Evolutionary conservation across 2,888 invertebrate genomes (phyloP).

Genomic region (Itoplectis maculator): DNA sequence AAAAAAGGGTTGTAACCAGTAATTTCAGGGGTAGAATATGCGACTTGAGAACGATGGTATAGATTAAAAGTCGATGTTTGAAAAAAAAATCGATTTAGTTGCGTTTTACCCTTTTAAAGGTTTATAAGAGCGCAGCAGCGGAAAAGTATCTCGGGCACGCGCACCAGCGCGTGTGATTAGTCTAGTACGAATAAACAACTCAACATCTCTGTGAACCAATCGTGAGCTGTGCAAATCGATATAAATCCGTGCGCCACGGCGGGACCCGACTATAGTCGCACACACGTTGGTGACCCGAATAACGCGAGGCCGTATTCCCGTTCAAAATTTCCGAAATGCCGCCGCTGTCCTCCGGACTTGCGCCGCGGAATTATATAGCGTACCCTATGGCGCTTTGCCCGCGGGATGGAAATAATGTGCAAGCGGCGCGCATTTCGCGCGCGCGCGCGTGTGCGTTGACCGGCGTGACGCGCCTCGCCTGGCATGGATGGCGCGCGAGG

Average conservation of each 20-base stretch:
- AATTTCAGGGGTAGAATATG: too few species aligned
- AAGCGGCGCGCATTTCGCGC: slow-evolving; percentile 34
- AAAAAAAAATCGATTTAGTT: too few species aligned
- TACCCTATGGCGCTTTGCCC: slow-evolving; percentile 18
- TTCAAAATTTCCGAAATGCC: slow-evolving; percentile 4
- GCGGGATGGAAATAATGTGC: slow-evolving; percentile 56
- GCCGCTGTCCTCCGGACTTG: neutral
- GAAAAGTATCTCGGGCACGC: too few species aligned
- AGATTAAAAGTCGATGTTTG: too few species aligned
- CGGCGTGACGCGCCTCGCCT: slow-evolving; percentile 34
- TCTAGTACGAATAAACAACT: neutral
- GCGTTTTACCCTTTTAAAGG: too few species aligned
- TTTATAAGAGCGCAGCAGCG: too few species aligned
- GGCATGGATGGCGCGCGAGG: slow-evolving; percentile 32
- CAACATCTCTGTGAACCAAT: neutral
- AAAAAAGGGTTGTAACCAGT: too few species aligned
- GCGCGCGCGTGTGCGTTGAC: slow-evolving; percentile 35
- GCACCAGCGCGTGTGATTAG: too few species aligned
- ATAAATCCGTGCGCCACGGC: slow-evolving; percentile 11
- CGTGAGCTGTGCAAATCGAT: slow-evolving; percentile 4
- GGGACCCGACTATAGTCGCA: neutral
- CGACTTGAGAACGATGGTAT: too few species aligned
- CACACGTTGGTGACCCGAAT: slow-evolving; percentile 3
- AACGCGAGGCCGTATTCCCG: neutral
- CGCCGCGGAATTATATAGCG: slow-evolving; percentile 15